Conservation (phyloP, 1,140 invertebrate genomes). For the Limonius californicus region DNA sequence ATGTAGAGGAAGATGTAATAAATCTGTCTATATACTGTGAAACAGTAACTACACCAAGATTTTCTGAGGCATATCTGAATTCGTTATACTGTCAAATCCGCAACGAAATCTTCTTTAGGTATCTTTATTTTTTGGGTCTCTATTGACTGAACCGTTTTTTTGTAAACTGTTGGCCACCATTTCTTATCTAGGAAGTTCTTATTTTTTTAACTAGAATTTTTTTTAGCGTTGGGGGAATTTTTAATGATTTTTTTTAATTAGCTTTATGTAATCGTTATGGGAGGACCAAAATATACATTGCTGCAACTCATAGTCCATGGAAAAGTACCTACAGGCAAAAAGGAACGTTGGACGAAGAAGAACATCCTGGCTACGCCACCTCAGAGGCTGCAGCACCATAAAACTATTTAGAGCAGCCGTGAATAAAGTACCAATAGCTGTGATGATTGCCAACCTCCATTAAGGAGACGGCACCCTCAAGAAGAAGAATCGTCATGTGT, state of each 20-base stretch:
- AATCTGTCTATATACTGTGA: background rate
- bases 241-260: no score
- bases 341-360: no score
- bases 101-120: background rate
- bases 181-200: background rate
- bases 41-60: background rate
- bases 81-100: background rate
- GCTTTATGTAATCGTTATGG: no score
- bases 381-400: no score
- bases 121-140: background rate
- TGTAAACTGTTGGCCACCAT: background rate
- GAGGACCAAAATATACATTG: no score
- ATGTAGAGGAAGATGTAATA: background rate
- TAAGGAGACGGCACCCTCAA: no score
- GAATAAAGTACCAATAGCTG: no score
- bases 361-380: no score
- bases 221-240: background rate
- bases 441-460: no score
- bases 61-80: background rate
- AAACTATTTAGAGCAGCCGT: no score
- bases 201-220: background rate
- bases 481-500: background rate
- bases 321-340: no score
- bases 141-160: background rate
- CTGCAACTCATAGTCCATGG: no score